These are phyloP conservation scores for Aythya baeri DNA, from an alignment of 2,113 vertebrate genomes.

Conservation along the genomic window DNA sequence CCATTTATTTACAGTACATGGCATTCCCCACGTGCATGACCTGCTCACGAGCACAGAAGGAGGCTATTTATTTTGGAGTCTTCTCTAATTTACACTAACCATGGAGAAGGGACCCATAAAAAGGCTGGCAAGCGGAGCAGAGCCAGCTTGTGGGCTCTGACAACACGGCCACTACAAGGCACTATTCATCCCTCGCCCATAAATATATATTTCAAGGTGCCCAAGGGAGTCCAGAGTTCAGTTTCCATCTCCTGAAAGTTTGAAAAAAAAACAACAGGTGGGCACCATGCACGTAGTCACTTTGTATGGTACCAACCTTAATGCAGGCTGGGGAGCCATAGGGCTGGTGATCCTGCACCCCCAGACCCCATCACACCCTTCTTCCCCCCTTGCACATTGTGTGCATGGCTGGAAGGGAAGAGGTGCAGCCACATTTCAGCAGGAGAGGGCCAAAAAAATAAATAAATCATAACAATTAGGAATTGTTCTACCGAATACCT, in stretches of 20 bases:
- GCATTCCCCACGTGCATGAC: background rate
- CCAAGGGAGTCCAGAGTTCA: background rate
- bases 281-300: no score
- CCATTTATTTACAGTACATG: background rate
- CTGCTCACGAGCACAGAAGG: background rate
- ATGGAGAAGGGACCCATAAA: background rate
- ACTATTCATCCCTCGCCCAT: background rate
- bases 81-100: background rate
- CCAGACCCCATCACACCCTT: fast-evolving
- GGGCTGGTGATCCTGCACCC: fast-evolving
- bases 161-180: background rate
- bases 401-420: background rate
- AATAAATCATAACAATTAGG: background rate
- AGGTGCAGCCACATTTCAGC: background rate
- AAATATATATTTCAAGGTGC: background rate
- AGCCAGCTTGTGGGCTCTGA: background rate
- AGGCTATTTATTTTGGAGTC: background rate
- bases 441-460: background rate
- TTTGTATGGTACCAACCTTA: no score
- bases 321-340: background rate
- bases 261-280: no score
- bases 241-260: background rate
- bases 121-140: background rate
- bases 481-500: background rate
- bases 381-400: background rate